Evolutionary conservation across 2,888 invertebrate genomes (phyloP), one percentile per base, ranked within the genome.

Genomic region (Ectemnius lituratus): DNA sequence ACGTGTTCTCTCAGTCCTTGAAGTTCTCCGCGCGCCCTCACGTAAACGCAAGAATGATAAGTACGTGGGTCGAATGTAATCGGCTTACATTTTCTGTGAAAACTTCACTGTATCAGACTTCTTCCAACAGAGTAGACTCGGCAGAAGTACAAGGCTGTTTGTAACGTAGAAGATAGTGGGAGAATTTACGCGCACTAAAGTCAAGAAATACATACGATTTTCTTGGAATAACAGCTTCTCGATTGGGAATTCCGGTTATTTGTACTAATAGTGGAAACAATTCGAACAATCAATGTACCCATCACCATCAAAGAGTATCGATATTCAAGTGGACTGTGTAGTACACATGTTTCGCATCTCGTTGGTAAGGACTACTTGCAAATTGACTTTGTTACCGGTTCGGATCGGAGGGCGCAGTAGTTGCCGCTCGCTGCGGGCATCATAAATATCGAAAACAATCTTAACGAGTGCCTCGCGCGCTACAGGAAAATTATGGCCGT

Each of bases 201-300:
- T 75, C 71, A 86, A 82, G 80, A 84, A 83, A 86, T 84, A 86
- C 84, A 85, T 85, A 75, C 84, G 83, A 85, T 88, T 87, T 88
- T 84, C 81, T 75, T 80, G 76, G 78, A 86, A 81, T 85, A 87
- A 87, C 85, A 84, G 84, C 81, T 82, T 76, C 72, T 72, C 75
- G 82, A 80, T 79, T 76, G 76, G 81, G 85, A 88, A 87, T 87
- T 84, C 87, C 79, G 82, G 81, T 80, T 78, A 79, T 45, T 69
- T 73, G 85, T 82, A 84, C 85, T 88, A 88, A 88, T 88, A 85
- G 88, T 82, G 11, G 37, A 11, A 37, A 86, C 87, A 87, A 88
- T 86, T 87, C 86, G 84, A 37, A 11, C 37, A 23, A 23, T 23
- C 23, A 23, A 23, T 23, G 23, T 23, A 23, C 23, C 23, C 23